Evolutionary conservation across 2,888 invertebrate species (phyloP), one percentile per base, ranked within the genome.

Genomic region (Gasteruption jaculator): DNA sequence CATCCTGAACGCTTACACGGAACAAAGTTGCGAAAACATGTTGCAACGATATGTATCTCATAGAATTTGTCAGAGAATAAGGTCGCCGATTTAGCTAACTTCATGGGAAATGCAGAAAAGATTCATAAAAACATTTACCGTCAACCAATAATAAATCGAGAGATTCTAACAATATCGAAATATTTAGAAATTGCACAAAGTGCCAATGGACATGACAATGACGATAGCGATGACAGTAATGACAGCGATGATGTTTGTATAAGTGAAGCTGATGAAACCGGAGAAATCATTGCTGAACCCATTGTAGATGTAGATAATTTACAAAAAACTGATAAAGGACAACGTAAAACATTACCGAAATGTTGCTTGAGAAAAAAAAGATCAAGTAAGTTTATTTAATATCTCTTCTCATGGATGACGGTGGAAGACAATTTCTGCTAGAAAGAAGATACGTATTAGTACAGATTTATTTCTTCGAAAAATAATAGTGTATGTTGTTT

Each of bases 51-150:
- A 4, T 26, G 27, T 20, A 14, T 27, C 11, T 22, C 7, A 20
- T 18, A 29, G 5, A n/a, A 19, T 14, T 21, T 27, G 20, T 19
- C 33, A 38, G 3, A 33, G 8, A 10, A 10, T n/a, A 25, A 35
- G 25, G 19, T 35, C 8, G 21, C 19, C 16, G 22, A 21, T 24
- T 22, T 35, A 5, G 35, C 35, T 5, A 32, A 32, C 21, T 14
- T 21, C 12, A 21, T 32, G 12, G 20, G 33, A 3, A 19, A 32
- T 19, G 20, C 19, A 7, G 21, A 32, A 14, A 18, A 32, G 11
- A 32, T 32, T 15, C 20, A 32, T 32, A 32, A 32, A 18, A 21
- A 21, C 19, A 19, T 32, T 11, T 32, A 32, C 10, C n/a, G 30
- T 14, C 30, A 30, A 30, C 30, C 30, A 16, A 18, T 21, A 5